Evolutionary conservation across 2,797 vertebrate genomes (phyloP).

Genomic region (Parotocinclus haroldoi): DNA sequence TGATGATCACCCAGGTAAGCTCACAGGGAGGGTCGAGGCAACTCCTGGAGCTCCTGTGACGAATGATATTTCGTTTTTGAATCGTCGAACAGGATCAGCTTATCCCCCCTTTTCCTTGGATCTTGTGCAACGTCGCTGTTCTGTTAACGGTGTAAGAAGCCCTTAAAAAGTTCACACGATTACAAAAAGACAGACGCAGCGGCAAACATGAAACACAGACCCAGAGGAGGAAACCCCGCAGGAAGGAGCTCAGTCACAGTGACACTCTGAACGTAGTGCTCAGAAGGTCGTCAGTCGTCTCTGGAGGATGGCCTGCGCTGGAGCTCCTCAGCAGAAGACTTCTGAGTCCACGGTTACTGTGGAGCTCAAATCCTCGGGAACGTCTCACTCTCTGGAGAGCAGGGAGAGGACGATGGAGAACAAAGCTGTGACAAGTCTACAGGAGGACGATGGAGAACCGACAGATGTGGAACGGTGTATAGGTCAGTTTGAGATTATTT

Average conservation of each 20-base stretch:
- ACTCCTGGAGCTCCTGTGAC: too few relatives aligned
- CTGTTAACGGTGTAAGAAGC: neutral
- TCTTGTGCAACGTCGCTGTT: neutral
- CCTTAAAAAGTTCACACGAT: neutral
- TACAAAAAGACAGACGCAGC: neutral
- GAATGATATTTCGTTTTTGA: too few relatives aligned
- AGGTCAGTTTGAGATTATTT: slow-evolving; percentile 51
- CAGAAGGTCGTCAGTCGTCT: too few relatives aligned
- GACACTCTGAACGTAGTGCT: neutral
- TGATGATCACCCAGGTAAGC: too few relatives aligned
- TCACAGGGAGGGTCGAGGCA: too few relatives aligned
- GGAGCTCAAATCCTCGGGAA: slow-evolving; percentile 50
- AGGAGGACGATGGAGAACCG: slow-evolving; percentile 21
- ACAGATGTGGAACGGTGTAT: slow-evolving; percentile 36
- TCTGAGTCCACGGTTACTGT: slow-evolving; percentile 66
- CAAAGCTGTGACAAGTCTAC: slow-evolving; percentile 10
- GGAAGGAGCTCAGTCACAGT: neutral
- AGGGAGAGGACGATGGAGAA: slow-evolving; percentile 39
- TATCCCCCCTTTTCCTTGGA: slow-evolving; percentile 4
- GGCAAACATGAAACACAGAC: slow-evolving; percentile 9
- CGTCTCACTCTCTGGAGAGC: neutral
- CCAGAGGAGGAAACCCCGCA: slow-evolving; percentile 8
- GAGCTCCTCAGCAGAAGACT: slow-evolving; percentile 55
- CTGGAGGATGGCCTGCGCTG: slow-evolving; percentile 55
- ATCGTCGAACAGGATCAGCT: too few relatives aligned